Conservation (phyloP, 2,888 invertebrate species). For the Alloscopus bannaensis region DNA sequence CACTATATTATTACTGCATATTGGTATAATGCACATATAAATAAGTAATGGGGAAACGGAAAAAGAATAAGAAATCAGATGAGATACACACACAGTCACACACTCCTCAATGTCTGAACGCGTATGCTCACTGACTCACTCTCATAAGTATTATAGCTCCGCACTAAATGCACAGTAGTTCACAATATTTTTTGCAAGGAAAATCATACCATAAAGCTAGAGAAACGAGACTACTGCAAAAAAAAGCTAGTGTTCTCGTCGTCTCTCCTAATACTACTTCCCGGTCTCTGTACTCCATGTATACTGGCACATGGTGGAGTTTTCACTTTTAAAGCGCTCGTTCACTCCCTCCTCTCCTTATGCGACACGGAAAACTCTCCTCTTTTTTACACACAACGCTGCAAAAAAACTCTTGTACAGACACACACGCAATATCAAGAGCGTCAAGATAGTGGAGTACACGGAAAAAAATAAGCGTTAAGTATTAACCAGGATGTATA, state of each 20-base stretch:
- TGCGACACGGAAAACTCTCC: neutral
- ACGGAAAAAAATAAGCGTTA: too few relatives aligned
- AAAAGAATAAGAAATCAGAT: neutral
- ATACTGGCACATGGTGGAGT: neutral
- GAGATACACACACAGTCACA: slow-evolving; percentile 7
- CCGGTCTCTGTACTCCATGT: neutral
- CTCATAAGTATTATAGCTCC: too few relatives aligned
- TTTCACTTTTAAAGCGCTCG: slow-evolving; percentile 9
- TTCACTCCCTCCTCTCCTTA: too few relatives aligned
- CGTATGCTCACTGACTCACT: too few relatives aligned
- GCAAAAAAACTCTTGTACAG: too few relatives aligned
- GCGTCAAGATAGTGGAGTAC: too few relatives aligned
- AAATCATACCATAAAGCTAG: neutral
- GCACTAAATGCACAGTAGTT: too few relatives aligned
- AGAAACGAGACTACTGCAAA: neutral
- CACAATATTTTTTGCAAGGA: slow-evolving; percentile 4
- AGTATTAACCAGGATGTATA: too few relatives aligned
- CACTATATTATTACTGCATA: neutral
- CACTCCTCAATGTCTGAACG: too few relatives aligned
- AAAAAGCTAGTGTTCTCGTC: neutral
- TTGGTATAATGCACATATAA: slow-evolving; percentile 7
- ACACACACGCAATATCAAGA: too few relatives aligned
- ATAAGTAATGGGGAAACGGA: slow-evolving; percentile 2
- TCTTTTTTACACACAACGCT: too few relatives aligned
- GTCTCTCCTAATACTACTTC: neutral